phyloP scores from a whole-genome alignment of 1,140 invertebrate species.

The Leptinotarsa lineolata region DNA sequence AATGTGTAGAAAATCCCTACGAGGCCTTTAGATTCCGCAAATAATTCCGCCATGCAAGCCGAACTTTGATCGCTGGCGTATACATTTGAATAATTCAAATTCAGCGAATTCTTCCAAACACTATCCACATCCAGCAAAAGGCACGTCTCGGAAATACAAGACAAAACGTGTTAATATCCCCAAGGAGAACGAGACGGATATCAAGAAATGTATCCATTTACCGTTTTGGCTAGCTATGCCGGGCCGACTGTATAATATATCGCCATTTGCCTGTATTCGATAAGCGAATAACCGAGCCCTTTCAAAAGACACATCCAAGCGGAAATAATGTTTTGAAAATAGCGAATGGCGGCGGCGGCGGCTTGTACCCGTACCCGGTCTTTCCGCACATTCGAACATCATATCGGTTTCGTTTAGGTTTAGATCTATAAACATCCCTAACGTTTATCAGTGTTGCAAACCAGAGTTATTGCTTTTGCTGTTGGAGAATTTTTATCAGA shows the following conservation, averaged over 20 bases:
- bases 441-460: slow-evolving; percentile 12
- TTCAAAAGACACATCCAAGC: slow-evolving; percentile 47
- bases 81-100: slow-evolving; percentile 9
- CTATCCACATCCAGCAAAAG: background rate
- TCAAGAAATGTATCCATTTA: slow-evolving; percentile 15
- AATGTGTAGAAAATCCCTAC: no score
- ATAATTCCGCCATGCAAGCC: background rate
- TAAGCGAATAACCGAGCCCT: slow-evolving; percentile 41
- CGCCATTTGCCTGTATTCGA: slow-evolving; percentile 40
- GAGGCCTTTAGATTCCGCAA: background rate
- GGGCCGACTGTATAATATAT: slow-evolving; percentile 34
- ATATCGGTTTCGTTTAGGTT: slow-evolving; percentile 21
- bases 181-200: slow-evolving; percentile 1
- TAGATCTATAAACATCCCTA: slow-evolving; percentile 33
- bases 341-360: slow-evolving; percentile 23
- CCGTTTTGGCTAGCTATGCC: slow-evolving; percentile 14
- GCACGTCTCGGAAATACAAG: slow-evolving; percentile 7
- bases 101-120: background rate
- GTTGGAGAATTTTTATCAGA: background rate
- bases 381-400: slow-evolving; percentile 26
- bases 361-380: slow-evolving; percentile 3
- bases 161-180: slow-evolving; percentile 8
- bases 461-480: slow-evolving; percentile 27
- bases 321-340: slow-evolving; percentile 50
- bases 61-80: background rate